Base-by-base conservation (phyloP, 1,140 invertebrate species). In the Zeugodacus cucurbitae region DNA sequence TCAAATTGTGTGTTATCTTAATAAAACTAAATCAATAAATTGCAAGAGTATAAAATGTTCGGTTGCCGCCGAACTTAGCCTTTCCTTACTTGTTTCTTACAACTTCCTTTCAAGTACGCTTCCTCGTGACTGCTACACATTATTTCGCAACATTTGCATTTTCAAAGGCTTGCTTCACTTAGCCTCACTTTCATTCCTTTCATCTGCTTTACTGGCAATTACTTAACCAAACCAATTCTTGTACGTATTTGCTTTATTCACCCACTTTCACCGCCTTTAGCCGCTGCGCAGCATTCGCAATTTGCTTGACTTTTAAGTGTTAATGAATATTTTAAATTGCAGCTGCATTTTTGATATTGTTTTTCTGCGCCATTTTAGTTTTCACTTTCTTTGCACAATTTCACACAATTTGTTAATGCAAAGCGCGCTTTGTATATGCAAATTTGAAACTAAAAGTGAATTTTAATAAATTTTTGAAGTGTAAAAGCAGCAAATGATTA, bases 301-400 rank as follows among this genome's bases (percentile, higher is more conserved):
- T 41, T 37, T 41, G 67, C 34, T n/a, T 20, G 34, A 22, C 67
- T 41, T 41, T 74, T 41, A 34, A 32, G 29, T 74, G 34, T 41
- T 41, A 74, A 74, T 74, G 67, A 74, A 74, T 74, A 74, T 74
- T 74, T 41, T n/a, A n/a, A n/a, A 74, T 74, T 74, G 67, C 17
- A n/a, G 32, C 20, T 37, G 17, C 32, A 74, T 17, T 74, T 74
- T 41, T 41, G 34, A 37, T 17, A 22, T 74, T 41, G 20, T 41
- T 74, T 74, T 74, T 32, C 17, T 22, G 34, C 22, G 3, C 20
- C 34, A 37, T 74, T 74, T 74, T 41, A 22, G 67, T 37, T 74
- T 74, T 41, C 32, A 74, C 67, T 74, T 74, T 74, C 20, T 22
- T 34, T 37, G 3, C 34, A 20, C 5, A 41, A 62, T 62, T 62